Conservation (phyloP, 1,140 invertebrate species). For the Medauroidea extradentata region DNA sequence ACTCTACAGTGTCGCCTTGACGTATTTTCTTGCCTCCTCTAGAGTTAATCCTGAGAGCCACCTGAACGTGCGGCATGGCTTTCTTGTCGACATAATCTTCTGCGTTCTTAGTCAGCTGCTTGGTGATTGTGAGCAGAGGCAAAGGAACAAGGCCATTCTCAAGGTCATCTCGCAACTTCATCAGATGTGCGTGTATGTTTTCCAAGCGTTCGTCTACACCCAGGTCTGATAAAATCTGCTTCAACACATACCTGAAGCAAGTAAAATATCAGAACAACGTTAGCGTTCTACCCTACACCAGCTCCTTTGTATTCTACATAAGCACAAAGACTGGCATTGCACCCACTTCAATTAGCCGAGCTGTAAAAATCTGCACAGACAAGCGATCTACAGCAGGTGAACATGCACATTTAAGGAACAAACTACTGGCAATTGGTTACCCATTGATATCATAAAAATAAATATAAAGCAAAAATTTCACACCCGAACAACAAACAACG, state of each 20-base stretch:
- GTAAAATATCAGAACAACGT: slow-evolving; percentile 3
- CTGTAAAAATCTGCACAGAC: too few species aligned
- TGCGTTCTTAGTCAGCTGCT: slow-evolving; percentile 94
- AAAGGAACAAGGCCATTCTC: slow-evolving; percentile 64
- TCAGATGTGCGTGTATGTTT: slow-evolving; percentile 69
- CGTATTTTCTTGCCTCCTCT: slow-evolving; percentile 76
- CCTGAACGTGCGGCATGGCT: slow-evolving; percentile 81
- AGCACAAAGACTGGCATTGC: too few species aligned
- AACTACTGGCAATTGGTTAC: too few species aligned
- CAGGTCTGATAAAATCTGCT: slow-evolving; percentile 80
- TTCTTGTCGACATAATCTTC: slow-evolving; percentile 87
- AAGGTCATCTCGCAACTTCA: slow-evolving; percentile 66
- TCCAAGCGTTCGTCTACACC: slow-evolving; percentile 76
- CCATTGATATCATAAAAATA: too few species aligned
- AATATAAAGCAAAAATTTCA: too few species aligned
- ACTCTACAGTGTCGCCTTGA: slow-evolving; percentile 91
- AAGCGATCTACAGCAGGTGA: too few species aligned
- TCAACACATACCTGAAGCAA: slow-evolving; percentile 59
- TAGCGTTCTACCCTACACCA: too few species aligned
- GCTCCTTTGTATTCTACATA: too few species aligned
- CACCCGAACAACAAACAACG: too few species aligned
- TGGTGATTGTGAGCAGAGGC: slow-evolving; percentile 82
- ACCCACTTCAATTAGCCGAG: too few species aligned
- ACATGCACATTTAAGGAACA: too few species aligned
- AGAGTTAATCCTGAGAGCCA: slow-evolving; percentile 77